phyloP scores from a whole-genome alignment of 2,888 invertebrate species.

The Platycheirus albimanus region DNA sequence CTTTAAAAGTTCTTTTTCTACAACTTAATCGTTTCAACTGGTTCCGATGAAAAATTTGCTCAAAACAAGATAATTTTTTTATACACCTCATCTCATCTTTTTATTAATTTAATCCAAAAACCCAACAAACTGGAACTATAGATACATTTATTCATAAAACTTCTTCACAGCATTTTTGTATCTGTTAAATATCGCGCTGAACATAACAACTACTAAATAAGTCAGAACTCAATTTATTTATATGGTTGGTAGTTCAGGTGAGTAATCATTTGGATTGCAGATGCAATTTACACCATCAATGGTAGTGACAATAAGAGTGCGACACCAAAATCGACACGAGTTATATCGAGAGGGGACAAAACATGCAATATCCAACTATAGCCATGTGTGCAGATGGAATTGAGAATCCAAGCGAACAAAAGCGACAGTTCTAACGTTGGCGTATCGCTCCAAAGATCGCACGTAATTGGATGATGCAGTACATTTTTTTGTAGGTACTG shows the following conservation, averaged over 20 bases:
- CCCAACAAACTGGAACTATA: conserved; percentile 28
- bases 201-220: conserved; percentile 29
- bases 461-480: conserved; percentile 41
- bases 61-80: not conserved
- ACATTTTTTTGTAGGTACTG: no score
- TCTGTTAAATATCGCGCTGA: not conserved
- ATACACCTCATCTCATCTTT: conserved; percentile 23
- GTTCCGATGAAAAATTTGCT: not conserved
- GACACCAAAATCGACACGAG: conserved; percentile 1
- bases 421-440: conserved; percentile 46
- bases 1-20: not conserved
- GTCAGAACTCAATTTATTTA: conserved; percentile 5
- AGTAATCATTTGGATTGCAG: conserved; percentile 25
- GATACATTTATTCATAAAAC: conserved; percentile 8
- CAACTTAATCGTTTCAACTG: not conserved
- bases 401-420: conserved; percentile 22
- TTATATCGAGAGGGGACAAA: not conserved
- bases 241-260: conserved; percentile 1
- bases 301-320: conserved; percentile 38
- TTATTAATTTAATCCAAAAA: conserved; percentile 24
- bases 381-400: conserved; percentile 29
- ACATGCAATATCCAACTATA: conserved; percentile 34
- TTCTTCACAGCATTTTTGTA: not conserved
- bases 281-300: conserved; percentile 35
- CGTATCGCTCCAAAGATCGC: conserved; percentile 25